Conservation (phyloP, 92 coral and sea anemone genomes). For the Porites divaricata region DNA sequence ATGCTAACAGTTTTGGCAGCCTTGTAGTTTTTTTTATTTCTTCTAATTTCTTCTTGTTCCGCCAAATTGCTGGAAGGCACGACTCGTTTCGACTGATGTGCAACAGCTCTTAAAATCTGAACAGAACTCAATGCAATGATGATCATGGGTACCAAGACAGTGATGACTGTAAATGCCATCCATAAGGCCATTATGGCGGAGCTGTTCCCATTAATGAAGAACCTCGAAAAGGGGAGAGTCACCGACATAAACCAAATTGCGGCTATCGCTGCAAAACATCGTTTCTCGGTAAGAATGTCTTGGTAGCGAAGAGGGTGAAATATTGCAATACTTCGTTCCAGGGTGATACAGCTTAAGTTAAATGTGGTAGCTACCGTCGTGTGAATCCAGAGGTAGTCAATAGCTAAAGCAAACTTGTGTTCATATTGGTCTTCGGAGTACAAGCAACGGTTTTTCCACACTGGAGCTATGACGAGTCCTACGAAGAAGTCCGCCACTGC, state of each 20-base stretch:
- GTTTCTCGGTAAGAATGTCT: not conserved
- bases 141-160: not conserved
- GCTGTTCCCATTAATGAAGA: not conserved
- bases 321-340: not conserved
- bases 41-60: not conserved
- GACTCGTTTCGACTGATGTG: not conserved
- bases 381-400: not conserved
- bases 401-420: not conserved
- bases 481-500: not conserved
- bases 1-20: conserved; percentile 3
- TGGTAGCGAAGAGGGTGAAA: not conserved
- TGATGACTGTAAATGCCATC: conserved; percentile 3
- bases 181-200: not conserved
- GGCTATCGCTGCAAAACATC: not conserved
- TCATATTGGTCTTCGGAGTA: not conserved
- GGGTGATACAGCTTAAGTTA: not conserved
- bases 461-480: not conserved
- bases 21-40: not conserved
- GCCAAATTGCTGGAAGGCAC: not conserved
- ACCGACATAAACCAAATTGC: not conserved
- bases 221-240: not conserved
- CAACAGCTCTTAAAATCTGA: not conserved
- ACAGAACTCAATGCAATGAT: not conserved
- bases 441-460: not conserved
- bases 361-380: not conserved